These are phyloP conservation scores for Smutsia gigantea DNA, from an alignment of 2,797 vertebrate genomes.

Conservation along the genomic window DNA sequence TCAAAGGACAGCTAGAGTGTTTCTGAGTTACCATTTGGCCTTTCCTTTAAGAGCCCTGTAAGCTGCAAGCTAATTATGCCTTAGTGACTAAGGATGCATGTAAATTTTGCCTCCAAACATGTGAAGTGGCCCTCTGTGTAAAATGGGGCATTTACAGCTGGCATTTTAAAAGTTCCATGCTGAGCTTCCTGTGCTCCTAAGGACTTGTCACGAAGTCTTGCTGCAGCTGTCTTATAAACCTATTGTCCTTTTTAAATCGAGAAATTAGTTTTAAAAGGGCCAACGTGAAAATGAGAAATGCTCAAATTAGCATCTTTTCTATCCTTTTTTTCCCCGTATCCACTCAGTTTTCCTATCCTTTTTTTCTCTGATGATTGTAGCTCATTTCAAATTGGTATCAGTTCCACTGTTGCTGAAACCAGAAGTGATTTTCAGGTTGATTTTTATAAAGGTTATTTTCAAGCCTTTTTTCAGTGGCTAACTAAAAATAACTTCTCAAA, in stretches of 20 bases:
- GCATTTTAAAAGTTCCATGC: conserved; percentile 10
- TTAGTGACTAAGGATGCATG: conserved; percentile 51
- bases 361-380: conserved; percentile 48
- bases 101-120: conserved; percentile 57
- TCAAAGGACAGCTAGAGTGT: conserved; percentile 2
- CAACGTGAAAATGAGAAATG: conserved; percentile 7
- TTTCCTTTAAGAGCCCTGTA: conserved; percentile 50
- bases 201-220: not conserved
- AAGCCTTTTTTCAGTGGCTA: conserved; percentile 73
- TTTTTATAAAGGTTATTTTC: conserved; percentile 83
- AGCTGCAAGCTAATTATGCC: conserved; percentile 28
- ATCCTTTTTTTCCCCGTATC: not conserved
- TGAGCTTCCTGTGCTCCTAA: conserved; percentile 19
- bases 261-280: conserved; percentile 44
- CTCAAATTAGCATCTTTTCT: conserved; percentile 44
- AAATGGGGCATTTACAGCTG: conserved; percentile 57
- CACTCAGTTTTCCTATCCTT: conserved; percentile 63
- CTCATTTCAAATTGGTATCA: conserved; percentile 69
- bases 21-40: conserved; percentile 53
- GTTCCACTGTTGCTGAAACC: conserved; percentile 71
- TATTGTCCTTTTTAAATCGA: conserved; percentile 19
- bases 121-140: not conserved
- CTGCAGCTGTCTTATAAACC: conserved; percentile 38
- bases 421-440: conserved; percentile 74
- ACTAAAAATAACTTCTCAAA: conserved; percentile 82